These are phyloP conservation scores for Eulemur macaco DNA, from an alignment of 2,113 vertebrate genomes.

Conservation along the genomic window DNA sequence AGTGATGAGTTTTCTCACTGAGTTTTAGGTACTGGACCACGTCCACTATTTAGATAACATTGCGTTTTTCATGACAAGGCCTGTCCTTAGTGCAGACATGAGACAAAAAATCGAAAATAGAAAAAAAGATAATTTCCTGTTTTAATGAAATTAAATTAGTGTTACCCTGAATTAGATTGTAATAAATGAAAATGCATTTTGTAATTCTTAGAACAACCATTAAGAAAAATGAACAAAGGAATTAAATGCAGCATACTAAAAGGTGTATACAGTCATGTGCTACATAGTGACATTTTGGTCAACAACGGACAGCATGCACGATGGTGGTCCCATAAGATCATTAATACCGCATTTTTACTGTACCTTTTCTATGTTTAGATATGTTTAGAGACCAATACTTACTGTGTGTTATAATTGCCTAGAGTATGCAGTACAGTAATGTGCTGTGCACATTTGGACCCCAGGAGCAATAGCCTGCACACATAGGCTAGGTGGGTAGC, in stretches of 20 bases:
- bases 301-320: too few species aligned
- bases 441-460: too few species aligned
- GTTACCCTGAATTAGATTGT: not conserved
- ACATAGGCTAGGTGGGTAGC: too few species aligned
- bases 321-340: too few species aligned
- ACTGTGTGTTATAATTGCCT: too few species aligned
- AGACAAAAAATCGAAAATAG: not conserved
- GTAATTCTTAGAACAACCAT: not conserved
- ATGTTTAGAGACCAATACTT: too few species aligned
- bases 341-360: too few species aligned
- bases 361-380: too few species aligned
- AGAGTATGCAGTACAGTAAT: too few species aligned
- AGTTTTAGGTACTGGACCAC: not conserved
- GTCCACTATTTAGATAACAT: accelerated
- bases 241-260: not conserved
- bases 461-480: too few species aligned
- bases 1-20: not conserved
- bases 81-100: not conserved
- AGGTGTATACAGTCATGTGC: not conserved
- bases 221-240: not conserved
- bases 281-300: too few species aligned
- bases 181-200: not conserved
- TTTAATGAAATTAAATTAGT: not conserved
- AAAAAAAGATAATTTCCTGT: not conserved
- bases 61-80: not conserved